Conservation (phyloP, 1,140 invertebrate genomes). For the Lucilia sericata region DNA sequence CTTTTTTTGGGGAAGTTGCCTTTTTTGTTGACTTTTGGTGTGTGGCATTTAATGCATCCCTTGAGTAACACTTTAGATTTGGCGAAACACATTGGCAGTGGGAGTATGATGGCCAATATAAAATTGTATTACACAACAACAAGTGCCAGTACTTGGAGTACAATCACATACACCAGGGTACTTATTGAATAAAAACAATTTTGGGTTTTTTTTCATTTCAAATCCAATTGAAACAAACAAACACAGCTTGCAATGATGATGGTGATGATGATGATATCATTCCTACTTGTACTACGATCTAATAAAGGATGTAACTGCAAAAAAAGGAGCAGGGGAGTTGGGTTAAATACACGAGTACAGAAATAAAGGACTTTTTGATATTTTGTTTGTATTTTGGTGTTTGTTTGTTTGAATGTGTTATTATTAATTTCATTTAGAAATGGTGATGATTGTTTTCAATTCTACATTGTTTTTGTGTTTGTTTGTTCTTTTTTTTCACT, state of each 20-base stretch:
- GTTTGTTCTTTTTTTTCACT: not conserved
- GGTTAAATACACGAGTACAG: not conserved
- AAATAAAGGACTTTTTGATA: not conserved
- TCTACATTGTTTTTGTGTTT: not conserved
- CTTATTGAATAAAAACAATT: not conserved
- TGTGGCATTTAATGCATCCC: not conserved
- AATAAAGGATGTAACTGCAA: not conserved
- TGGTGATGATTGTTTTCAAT: constrained; percentile 18
- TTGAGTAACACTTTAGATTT: not conserved
- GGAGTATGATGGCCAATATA: not conserved
- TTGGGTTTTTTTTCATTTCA: not conserved
- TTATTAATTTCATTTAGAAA: constrained; percentile 29
- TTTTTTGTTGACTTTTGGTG: not conserved
- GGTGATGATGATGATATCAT: not conserved
- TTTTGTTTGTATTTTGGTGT: not conserved
- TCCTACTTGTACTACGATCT: not conserved
- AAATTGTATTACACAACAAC: not conserved
- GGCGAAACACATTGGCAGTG: not conserved
- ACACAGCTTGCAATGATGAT: constrained; percentile 25
- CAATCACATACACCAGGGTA: too few species aligned
- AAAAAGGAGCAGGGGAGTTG: not conserved
- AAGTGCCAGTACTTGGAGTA: not conserved
- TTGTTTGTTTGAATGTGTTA: not conserved
- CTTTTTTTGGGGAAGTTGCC: not conserved
- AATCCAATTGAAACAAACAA: not conserved